A percentile compares a stretch with the other conserved stretches of the same genome.
phyloP scores from a whole-genome alignment of 2,797 vertebrate species.

The Loriculus beryllinus region DNA sequence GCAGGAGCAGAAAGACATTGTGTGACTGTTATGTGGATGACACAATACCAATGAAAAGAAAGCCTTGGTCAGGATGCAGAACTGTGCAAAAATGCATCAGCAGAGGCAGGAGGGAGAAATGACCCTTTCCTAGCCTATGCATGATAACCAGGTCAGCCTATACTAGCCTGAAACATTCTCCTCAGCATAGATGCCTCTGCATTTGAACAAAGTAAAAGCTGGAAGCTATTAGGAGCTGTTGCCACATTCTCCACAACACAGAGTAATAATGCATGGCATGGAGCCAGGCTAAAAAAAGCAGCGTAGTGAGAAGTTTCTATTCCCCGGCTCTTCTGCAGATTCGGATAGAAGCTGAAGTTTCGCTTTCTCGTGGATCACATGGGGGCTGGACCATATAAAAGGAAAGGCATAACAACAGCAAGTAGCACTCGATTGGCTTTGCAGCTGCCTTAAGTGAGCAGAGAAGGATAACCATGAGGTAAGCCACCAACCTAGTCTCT shows the following conservation, averaged over 20 bases:
- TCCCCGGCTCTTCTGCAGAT: accelerated
- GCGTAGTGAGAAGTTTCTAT: not conserved
- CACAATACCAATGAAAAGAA: not conserved
- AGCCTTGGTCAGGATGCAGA: not conserved
- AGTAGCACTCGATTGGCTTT: not conserved
- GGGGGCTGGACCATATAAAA: not conserved
- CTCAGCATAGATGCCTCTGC: not conserved
- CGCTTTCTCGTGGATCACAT: not conserved
- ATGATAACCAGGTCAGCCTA: not conserved
- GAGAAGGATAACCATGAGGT: slow-evolving; percentile 39
- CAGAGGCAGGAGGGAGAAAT: not conserved
- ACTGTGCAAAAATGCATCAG: not conserved
- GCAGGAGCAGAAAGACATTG: not conserved
- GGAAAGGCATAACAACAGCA: accelerated
- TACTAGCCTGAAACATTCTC: not conserved
- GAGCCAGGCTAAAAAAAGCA: not conserved
- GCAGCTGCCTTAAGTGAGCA: not conserved
- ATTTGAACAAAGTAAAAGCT: not conserved
- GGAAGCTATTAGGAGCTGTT: not conserved
- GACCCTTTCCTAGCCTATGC: not conserved
- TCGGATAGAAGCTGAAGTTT: not conserved
- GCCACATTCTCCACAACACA: not conserved
- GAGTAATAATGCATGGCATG: not conserved
- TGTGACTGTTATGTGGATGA: accelerated
- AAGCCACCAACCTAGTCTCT: not conserved